Base-by-base conservation (phyloP, 2,113 vertebrate genomes). In the Crypturellus undulatus region DNA sequence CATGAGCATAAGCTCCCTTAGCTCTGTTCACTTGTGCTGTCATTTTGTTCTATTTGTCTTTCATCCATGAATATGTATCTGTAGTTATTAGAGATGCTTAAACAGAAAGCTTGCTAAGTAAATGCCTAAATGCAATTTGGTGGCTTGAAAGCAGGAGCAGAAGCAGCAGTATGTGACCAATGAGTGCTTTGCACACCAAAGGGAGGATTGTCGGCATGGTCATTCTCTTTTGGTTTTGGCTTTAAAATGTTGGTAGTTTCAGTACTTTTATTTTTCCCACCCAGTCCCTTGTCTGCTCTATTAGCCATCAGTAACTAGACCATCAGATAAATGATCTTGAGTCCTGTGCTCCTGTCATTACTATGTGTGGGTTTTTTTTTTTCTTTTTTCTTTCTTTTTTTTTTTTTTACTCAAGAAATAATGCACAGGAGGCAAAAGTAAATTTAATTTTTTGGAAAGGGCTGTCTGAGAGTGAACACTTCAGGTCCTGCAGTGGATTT, bases 391-490 rank as follows among this genome's bases (percentile, higher is more conserved):
- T 38, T 9, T 38, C 9, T 38, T 18, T 87, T 83, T n/a, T 47
- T 15, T 9, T 7, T 16, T 9, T 49, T 49, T 3, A 38, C 65
- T 79, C 30, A 25, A 84, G 84, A 59, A 63, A 34, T 63, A 54
- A 73, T 63, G 51, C 6, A 25, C 68, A 3, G 2, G 79, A 86
- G 88, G 65, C n/a, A n/a, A n/a, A n/a, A n/a, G n/a, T 88, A 76
- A 80, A 93, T 91, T 90, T 77, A 96, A 89, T 96, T 94, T 56
- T 43, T 63, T 63, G 24, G 21, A 84, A 82, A 84, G 87, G 79
- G 32, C 72, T 78, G 65, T 56, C 1, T 0, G 51, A 60, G 85
- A 95, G 51, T 87, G 90, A 73, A 92, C 80, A 82, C 59, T 93
- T 36, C 62, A 82, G 86, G 81, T 79, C 79, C 86, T 76, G 54